These are phyloP conservation scores for Tachyglossus aculeatus DNA, from an alignment of 2,797 vertebrate genomes.

Conservation along the genomic window DNA sequence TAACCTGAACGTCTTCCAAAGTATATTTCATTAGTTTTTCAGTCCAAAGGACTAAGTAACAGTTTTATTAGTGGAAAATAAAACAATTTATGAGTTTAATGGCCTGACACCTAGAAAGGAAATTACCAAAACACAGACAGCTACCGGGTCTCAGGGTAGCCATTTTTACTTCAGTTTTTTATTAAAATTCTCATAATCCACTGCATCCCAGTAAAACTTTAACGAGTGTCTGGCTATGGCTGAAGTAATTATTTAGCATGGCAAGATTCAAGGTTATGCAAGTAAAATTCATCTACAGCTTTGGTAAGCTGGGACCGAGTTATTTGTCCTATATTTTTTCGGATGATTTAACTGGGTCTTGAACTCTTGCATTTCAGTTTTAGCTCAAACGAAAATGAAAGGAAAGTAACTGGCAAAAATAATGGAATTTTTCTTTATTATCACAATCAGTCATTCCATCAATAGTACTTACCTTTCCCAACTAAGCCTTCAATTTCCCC, in stretches of 20 bases:
- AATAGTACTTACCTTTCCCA: too few species aligned
- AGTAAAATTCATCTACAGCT: conserved; percentile 43
- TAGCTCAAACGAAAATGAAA: conserved; percentile 21
- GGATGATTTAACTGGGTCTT: conserved; percentile 25
- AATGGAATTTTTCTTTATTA: too few species aligned
- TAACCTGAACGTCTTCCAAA: conserved; percentile 17
- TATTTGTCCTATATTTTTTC: conserved; percentile 26
- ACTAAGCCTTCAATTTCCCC: too few species aligned
- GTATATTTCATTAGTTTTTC: conserved; percentile 46
- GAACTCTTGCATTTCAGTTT: conserved; percentile 28
- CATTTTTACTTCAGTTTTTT: conserved; percentile 34
- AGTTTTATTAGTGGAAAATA: conserved; percentile 43
- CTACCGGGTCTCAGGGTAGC: conserved; percentile 23
- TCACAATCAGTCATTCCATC: too few species aligned
- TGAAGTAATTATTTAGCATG: conserved; percentile 48
- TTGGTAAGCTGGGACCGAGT: conserved; percentile 39
- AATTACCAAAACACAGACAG: conserved; percentile 31
- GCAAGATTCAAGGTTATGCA: not conserved
- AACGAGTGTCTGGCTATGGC: not conserved
- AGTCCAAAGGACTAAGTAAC: conserved; percentile 39
- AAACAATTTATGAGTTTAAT: conserved; percentile 55
- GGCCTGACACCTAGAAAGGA: conserved; percentile 35
- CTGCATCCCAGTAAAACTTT: conserved; percentile 29
- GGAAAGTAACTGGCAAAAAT: not conserved
- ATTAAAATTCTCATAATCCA: conserved; percentile 33